Conservation (phyloP, 2,797 vertebrate genomes). For the Corythornis leucogaster region DNA sequence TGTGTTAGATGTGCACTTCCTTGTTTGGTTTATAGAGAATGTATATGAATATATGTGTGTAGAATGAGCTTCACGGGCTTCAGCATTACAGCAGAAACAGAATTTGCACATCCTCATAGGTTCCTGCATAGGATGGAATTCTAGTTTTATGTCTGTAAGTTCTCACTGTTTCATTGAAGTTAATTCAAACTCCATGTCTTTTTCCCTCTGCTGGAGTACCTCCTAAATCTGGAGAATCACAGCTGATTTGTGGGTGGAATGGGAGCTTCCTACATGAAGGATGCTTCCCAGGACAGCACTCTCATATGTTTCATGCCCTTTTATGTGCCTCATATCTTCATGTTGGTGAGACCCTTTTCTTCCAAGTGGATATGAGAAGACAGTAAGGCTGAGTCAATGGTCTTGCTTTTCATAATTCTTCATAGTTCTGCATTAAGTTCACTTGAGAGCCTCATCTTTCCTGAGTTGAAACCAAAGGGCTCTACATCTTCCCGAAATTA, state of each 20-base stretch:
- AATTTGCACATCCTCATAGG: not conserved
- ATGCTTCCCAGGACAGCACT: not conserved
- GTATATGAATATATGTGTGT: not conserved
- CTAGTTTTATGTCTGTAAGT: not conserved
- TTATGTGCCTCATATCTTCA: not conserved
- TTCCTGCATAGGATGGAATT: not conserved
- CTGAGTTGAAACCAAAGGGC: not conserved
- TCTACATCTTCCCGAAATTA: not conserved
- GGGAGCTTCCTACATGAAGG: not conserved
- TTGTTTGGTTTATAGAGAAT: not conserved
- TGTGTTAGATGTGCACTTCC: not conserved
- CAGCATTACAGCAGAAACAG: not conserved
- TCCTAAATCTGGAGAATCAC: not conserved
- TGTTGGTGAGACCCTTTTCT: not conserved
- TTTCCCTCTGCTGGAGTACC: not conserved
- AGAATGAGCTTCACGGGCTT: not conserved
- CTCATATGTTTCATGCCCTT: not conserved
- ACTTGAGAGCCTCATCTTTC: not conserved
- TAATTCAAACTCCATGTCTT: not conserved
- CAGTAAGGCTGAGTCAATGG: not conserved
- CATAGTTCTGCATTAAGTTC: not conserved
- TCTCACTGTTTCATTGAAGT: not conserved
- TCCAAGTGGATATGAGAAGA: not conserved
- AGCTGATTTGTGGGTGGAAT: not conserved
- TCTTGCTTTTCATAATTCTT: not conserved